Percentiles rank a stretch among this genome's conserved stretches.
Evolutionary conservation across 2,888 invertebrate genomes (phyloP).

Genomic region (Timema podura): DNA sequence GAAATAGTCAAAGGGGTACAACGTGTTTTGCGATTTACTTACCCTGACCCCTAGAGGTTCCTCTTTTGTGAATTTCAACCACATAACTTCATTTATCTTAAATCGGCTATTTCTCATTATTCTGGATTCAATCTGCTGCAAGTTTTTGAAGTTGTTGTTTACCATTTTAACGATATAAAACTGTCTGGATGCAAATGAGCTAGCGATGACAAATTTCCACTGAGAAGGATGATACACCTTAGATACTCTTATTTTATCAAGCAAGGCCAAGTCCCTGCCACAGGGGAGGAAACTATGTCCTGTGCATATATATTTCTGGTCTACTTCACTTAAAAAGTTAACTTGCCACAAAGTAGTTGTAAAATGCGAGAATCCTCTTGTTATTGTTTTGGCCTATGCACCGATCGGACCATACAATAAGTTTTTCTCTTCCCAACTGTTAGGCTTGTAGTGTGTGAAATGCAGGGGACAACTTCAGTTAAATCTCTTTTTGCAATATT

Average conservation of each 20-base stretch:
- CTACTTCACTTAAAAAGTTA: too few species aligned
- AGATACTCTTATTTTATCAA: too few species aligned
- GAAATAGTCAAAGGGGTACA: not conserved
- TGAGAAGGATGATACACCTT: too few species aligned
- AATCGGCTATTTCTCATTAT: not conserved
- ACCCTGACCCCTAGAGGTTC: not conserved
- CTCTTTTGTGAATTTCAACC: constrained; percentile 5
- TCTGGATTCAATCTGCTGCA: not conserved
- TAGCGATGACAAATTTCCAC: too few species aligned
- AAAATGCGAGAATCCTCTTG: not conserved
- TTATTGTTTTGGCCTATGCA: not conserved
- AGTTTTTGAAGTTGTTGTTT: not conserved
- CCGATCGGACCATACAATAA: not conserved
- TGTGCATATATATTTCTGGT: too few species aligned
- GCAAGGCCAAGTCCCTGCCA: too few species aligned
- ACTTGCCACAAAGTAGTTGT: constrained; percentile 8
- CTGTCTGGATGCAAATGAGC: too few species aligned
- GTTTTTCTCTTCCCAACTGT: not conserved
- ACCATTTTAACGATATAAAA: not conserved
- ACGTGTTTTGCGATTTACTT: not conserved
- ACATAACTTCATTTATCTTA: constrained; percentile 1
- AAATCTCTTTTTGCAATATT: not conserved
- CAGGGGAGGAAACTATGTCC: too few species aligned
- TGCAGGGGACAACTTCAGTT: not conserved
- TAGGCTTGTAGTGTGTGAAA: too few species aligned